phyloP scores from a whole-genome alignment of 2,113 vertebrate species.

The Coptodon rendalli region DNA sequence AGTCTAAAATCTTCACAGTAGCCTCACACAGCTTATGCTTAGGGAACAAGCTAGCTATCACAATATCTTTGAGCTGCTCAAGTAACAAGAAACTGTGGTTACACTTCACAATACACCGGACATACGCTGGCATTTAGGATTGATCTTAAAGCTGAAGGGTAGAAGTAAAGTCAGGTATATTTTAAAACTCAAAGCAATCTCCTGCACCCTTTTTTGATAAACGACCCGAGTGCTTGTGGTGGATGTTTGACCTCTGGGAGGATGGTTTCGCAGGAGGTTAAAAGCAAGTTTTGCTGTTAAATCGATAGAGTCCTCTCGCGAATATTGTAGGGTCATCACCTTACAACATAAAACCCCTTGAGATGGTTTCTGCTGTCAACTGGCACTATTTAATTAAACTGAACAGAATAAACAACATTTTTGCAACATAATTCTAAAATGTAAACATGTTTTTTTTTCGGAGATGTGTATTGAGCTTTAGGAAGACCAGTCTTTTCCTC shows the following conservation, averaged over 20 bases:
- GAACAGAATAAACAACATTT: background rate
- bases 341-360: background rate
- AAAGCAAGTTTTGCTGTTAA: background rate
- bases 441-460: accelerated
- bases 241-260: background rate
- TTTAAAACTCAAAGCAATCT: background rate
- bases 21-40: conserved; percentile 24
- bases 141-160: background rate
- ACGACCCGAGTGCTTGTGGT: background rate
- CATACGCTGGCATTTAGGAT: conserved; percentile 31
- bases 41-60: conserved; percentile 31
- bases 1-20: conserved; percentile 51
- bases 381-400: background rate
- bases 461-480: background rate
- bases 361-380: background rate
- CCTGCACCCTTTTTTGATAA: background rate
- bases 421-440: background rate
- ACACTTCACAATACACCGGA: conserved; percentile 46
- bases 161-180: background rate
- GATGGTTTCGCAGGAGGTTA: background rate
- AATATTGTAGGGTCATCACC: background rate
- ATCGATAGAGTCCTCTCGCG: background rate
- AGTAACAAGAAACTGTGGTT: conserved; percentile 49
- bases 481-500: background rate
- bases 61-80: conserved; percentile 45